A percentile compares a stretch with the other conserved stretches of the same genome.
Conservation (phyloP, 1,140 invertebrate genomes). For the Himalopsyche phryganea region DNA sequence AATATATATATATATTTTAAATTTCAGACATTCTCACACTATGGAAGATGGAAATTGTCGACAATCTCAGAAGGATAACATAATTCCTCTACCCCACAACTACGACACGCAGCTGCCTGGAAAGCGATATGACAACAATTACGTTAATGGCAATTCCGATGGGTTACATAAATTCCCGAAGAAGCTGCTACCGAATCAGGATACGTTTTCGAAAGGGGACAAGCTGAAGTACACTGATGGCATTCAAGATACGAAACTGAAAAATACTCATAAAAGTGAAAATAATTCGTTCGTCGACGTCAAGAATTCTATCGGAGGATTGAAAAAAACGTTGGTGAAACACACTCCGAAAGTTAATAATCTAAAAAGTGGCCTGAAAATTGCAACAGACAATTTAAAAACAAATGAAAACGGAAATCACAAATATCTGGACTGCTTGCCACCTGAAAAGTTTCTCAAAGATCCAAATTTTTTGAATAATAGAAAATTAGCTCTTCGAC, state of each 20-base stretch:
- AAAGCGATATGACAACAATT: not conserved
- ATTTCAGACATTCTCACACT: conserved; percentile 23
- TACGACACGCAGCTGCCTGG: no score
- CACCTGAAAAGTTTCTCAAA: not conserved
- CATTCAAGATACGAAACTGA: no score
- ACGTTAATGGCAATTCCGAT: conserved; percentile 11
- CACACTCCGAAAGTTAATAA: no score
- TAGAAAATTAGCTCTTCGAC: not conserved
- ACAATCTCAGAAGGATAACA: conserved; percentile 18
- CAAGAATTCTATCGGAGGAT: no score
- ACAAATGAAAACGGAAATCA: conserved; percentile 3
- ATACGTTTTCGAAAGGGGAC: not conserved
- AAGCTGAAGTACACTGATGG: no score
- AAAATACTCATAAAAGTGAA: no score
- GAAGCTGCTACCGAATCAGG: not conserved
- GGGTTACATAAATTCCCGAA: conserved; percentile 2
- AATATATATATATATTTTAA: no score
- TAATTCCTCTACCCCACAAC: not conserved
- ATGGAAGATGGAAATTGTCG: conserved; percentile 29
- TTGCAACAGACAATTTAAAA: no score
- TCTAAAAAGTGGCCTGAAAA: no score
- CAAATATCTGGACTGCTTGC: not conserved
- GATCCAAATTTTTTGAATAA: no score
- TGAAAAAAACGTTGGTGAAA: no score
- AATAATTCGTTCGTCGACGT: no score